Evolutionary conservation across 2,113 vertebrate genomes (phyloP), one percentile per base, ranked within the genome.

Genomic region (Leptosomus discolor): DNA sequence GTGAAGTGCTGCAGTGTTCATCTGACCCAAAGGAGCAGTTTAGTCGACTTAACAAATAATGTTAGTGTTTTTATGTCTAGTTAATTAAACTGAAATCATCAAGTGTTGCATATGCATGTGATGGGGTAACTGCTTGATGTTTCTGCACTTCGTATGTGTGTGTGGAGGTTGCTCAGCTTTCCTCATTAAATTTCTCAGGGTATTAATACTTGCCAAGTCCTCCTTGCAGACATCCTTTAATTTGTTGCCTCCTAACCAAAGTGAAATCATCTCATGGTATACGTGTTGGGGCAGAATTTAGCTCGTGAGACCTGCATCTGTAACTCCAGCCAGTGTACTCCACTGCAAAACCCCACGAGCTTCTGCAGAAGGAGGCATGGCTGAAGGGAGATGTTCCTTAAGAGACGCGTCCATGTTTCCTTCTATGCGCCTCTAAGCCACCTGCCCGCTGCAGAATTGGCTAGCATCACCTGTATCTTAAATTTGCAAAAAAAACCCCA

Each of bases 21-120:
- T 53, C 36, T 85, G 56, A 87, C 32, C 17, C 74, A 70, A 80
- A 84, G 46, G 56, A 56, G 9, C 63, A 67, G 37, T 81, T 87
- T 77, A 87, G 69, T 87, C 64, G 80, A 27, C 3, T 67, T 78
- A 67, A 82, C 56, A 71, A 90, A 85, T 88, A 78, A 57, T 29
- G 30, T 50, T 77, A 74, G 7, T 77, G 36, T 69, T 93, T 86
- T 94, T 69, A 37, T 53, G 32, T 53, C 58, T 36, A 15, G 22
- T 81, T 95, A 81, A 73, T 95, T 65, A 80, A 92, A 81, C 15
- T 30, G 56, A 88, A 88, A 53, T n/a, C 22, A 54, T 22, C 12
- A 37, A 81, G 60, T 3, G 0, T 68, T 77, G 21, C 67, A 7
- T 82, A 83, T 67, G 22, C n/a, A 8, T 32, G 17, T n/a, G 46